Conservation (phyloP, 1,140 invertebrate genomes). For the Stegodyphus mimosarum region DNA sequence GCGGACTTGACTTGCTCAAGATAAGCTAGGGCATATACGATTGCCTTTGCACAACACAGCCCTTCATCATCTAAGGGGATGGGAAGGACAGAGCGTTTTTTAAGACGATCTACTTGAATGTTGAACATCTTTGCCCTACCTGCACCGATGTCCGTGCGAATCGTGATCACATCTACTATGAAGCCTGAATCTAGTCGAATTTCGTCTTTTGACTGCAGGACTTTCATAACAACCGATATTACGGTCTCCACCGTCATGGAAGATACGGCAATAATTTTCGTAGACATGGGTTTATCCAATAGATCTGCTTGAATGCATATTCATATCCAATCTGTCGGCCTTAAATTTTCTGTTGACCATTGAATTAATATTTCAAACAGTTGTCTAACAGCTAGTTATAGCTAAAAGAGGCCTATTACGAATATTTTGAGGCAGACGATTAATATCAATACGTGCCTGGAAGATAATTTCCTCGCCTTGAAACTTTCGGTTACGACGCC, state of each 20-base stretch:
- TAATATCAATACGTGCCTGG: too few species aligned
- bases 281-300: background rate
- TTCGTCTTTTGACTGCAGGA: background rate
- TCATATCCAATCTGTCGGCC: too few species aligned
- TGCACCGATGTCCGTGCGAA: background rate
- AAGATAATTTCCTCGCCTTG: too few species aligned
- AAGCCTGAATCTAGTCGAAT: background rate
- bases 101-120: background rate
- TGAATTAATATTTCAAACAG: too few species aligned
- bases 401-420: too few species aligned
- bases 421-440: too few species aligned
- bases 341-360: too few species aligned
- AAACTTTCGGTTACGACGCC: too few species aligned
- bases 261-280: background rate
- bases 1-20: background rate
- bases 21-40: conserved; percentile 2
- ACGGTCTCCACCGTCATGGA: background rate
- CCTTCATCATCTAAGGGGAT: background rate
- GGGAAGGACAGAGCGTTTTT: background rate
- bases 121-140: background rate
- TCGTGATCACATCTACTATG: background rate
- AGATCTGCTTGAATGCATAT: too few species aligned
- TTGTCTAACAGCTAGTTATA: too few species aligned
- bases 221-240: background rate
- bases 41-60: background rate